phyloP scores from a whole-genome alignment of 64 coral and sea anemone genomes.

The Acropora tenuis region DNA sequence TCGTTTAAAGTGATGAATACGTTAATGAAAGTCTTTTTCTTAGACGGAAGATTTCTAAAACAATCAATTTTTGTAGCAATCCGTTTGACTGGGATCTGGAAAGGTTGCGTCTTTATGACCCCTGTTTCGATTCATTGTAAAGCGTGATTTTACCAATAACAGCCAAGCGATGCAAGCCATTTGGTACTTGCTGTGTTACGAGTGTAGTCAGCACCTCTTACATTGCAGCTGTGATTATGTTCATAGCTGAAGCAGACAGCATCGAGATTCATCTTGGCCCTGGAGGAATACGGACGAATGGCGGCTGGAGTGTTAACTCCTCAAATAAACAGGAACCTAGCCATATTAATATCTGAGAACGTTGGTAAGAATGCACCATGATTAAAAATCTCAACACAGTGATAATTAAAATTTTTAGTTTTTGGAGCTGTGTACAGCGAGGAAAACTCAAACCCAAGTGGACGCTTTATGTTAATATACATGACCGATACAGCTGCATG shows the following conservation, averaged over 20 bases:
- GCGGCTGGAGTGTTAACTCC: slow-evolving; percentile 13
- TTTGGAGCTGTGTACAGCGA: too few species aligned
- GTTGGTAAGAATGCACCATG: slow-evolving; percentile 25
- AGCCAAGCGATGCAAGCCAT: background rate
- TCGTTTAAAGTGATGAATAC: too few species aligned
- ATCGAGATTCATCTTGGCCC: slow-evolving; percentile 36
- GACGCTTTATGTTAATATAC: too few species aligned
- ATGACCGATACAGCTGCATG: too few species aligned
- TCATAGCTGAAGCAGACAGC: slow-evolving; percentile 50
- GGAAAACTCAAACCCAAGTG: too few species aligned
- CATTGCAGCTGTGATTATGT: background rate
- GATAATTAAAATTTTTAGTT: too few species aligned
- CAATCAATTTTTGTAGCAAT: too few species aligned
- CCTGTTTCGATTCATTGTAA: too few species aligned
- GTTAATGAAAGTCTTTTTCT: too few species aligned
- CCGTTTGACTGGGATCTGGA: too few species aligned
- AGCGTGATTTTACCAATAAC: background rate
- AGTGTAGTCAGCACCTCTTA: background rate
- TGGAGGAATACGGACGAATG: slow-evolving; percentile 62
- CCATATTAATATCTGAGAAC: slow-evolving; percentile 51
- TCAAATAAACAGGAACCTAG: slow-evolving; percentile 13
- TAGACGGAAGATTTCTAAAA: too few species aligned
- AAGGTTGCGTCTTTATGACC: too few species aligned
- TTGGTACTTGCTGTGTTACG: background rate
- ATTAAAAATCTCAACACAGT: background rate